phyloP scores from a whole-genome alignment of 2,888 invertebrate genomes.

The Chymomyza amoena region DNA sequence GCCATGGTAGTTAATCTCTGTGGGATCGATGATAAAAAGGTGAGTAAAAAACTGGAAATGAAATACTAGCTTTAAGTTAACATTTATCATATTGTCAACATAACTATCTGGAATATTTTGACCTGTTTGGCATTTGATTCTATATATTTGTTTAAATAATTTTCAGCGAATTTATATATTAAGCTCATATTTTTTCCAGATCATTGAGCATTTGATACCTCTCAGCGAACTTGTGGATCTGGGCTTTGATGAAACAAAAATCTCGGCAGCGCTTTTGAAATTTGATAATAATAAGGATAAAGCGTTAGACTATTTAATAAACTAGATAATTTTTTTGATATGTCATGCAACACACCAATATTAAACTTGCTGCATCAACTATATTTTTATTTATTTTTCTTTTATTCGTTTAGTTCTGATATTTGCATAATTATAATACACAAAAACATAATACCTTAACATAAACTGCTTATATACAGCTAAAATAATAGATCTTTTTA shows the following conservation, averaged over 20 bases:
- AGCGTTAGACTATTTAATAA: slow-evolving; percentile 90
- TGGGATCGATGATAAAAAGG: slow-evolving; percentile 92
- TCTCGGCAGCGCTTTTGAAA: slow-evolving; percentile 86
- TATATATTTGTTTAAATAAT: not conserved
- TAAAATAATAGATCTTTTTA: slow-evolving; percentile 14
- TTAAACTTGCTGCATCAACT: slow-evolving; percentile 3
- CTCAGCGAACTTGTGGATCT: slow-evolving; percentile 88
- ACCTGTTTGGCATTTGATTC: no score
- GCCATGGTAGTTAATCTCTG: slow-evolving; percentile 88
- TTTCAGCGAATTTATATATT: not conserved
- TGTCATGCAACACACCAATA: not conserved
- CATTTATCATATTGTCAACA: no score
- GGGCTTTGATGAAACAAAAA: slow-evolving; percentile 88
- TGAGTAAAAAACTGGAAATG: slow-evolving; percentile 73
- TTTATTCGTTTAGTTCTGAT: not conserved
- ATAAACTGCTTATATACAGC: not conserved
- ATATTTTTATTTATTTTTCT: slow-evolving; percentile 14
- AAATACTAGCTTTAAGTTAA: not conserved
- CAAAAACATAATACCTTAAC: not conserved
- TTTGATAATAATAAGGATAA: slow-evolving; percentile 91
- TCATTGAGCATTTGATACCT: slow-evolving; percentile 90
- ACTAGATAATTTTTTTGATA: slow-evolving; percentile 80
- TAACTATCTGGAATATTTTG: no score
- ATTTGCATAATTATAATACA: slow-evolving; percentile 12
- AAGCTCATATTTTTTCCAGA: slow-evolving; percentile 79